phyloP scores from a whole-genome alignment of 2,888 invertebrate genomes.

The Omphaloscelis lunosa region DNA sequence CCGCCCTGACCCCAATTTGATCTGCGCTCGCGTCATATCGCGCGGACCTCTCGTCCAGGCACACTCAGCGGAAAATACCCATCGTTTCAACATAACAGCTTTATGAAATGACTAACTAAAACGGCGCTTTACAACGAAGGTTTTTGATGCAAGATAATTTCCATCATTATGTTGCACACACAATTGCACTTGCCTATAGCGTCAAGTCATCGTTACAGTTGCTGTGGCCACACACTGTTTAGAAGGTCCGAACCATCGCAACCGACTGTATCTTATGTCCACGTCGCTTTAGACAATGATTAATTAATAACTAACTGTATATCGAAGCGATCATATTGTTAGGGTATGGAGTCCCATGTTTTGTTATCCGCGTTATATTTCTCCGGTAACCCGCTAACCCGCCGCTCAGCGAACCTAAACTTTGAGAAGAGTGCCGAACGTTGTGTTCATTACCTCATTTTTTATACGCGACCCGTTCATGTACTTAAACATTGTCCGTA shows the following conservation, averaged over 20 bases:
- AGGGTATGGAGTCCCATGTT: conserved; percentile 40
- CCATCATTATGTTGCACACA: conserved; percentile 3
- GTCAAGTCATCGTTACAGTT: neutral
- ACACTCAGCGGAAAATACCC: conserved; percentile 88
- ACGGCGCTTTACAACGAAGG: conserved; percentile 52
- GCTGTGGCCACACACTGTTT: neutral
- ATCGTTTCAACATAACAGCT: conserved; percentile 78
- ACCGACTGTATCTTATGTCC: neutral
- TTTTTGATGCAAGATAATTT: conserved; percentile 38
- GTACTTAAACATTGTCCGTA: conserved; percentile 70
- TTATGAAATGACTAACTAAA: conserved; percentile 66
- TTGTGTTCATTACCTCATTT: conserved; percentile 83
- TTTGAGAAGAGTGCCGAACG: conserved; percentile 70
- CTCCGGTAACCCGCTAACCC: conserved; percentile 82
- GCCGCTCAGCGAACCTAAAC: conserved; percentile 65
- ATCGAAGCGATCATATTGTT: neutral
- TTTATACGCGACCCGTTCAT: conserved; percentile 69
- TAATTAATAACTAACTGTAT: conserved; percentile 23
- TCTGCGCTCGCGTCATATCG: conserved; percentile 89
- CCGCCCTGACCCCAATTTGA: conserved; percentile 90
- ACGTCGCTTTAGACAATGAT: conserved; percentile 5
- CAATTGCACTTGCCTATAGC: conserved; percentile 2
- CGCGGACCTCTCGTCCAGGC: conserved; percentile 89
- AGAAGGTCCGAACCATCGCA: conserved; percentile 21
- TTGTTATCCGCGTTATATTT: conserved; percentile 59